Evolutionary conservation across 2,797 vertebrate species (phyloP).

Genomic region (Malacoctenus gilli): DNA sequence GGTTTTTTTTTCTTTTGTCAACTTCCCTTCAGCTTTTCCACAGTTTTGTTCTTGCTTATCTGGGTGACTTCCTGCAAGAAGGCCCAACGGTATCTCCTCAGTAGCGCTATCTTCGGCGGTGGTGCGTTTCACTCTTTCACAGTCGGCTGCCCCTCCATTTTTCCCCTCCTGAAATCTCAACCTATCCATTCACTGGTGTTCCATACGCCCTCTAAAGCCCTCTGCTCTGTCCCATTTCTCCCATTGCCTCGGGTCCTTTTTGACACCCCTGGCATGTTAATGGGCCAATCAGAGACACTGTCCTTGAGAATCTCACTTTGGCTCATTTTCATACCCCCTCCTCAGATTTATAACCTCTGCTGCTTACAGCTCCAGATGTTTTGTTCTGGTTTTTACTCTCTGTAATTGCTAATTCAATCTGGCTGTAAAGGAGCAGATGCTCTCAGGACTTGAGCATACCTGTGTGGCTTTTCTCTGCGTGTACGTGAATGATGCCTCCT

Average conservation of each 20-base stretch:
- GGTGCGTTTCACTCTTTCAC: constrained; percentile 40
- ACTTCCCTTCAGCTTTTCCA: constrained; percentile 49
- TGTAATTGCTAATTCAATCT: constrained; percentile 85
- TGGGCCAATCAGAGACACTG: constrained; percentile 75
- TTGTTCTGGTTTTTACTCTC: constrained; percentile 81
- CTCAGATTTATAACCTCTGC: constrained; percentile 80
- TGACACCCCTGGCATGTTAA: constrained; percentile 79
- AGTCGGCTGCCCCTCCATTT: constrained; percentile 66
- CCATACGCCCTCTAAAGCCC: constrained; percentile 72
- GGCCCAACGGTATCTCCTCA: constrained; percentile 35
- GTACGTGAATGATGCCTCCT: constrained; percentile 19
- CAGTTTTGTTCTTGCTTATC: constrained; percentile 37
- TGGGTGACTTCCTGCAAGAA: constrained; percentile 43
- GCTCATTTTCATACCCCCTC: constrained; percentile 80
- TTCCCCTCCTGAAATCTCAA: constrained; percentile 68
- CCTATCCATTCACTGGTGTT: constrained; percentile 55
- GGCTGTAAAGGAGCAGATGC: constrained; percentile 84
- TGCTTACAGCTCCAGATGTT: constrained; percentile 85
- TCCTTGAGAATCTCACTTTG: constrained; percentile 82
- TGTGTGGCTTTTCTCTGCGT: constrained; percentile 58
- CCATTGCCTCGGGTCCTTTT: constrained; percentile 74
- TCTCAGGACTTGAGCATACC: constrained; percentile 73
- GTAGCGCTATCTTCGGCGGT: constrained; percentile 34
- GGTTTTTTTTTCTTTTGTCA: constrained; percentile 49
- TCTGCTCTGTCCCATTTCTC: constrained; percentile 79